These are phyloP conservation scores for Thermophis baileyi DNA, from an alignment of 2,113 vertebrate genomes.

Conservation along the genomic window DNA sequence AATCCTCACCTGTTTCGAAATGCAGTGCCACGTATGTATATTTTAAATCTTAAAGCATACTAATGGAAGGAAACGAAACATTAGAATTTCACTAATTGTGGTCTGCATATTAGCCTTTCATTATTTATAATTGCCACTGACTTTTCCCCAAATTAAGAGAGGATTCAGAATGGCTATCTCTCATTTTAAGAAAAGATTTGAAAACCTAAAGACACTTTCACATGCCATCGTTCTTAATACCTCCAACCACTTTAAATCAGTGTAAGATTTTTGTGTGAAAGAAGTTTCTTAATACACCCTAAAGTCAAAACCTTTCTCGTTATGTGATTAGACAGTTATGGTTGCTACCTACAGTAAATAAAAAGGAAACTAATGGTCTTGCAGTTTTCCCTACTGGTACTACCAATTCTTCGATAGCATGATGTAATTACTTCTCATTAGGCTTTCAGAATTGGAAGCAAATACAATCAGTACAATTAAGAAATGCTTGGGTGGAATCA, in stretches of 20 bases:
- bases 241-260: neutral
- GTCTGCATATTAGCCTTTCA: neutral
- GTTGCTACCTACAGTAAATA: neutral
- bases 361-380: constrained; percentile 36
- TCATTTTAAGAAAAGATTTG: neutral
- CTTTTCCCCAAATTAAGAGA: neutral
- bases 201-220: neutral
- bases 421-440: constrained; percentile 31
- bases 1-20: constrained; percentile 82
- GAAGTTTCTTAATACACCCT: neutral
- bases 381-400: constrained; percentile 38
- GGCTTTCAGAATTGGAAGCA: neutral
- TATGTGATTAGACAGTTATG: neutral
- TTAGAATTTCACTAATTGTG: neutral
- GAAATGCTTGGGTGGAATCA: neutral
- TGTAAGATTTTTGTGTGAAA: neutral
- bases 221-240: neutral
- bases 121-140: neutral
- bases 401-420: constrained; percentile 33
- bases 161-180: neutral
- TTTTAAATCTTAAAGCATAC: neutral
- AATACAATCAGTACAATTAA: neutral
- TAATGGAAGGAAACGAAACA: neutral
- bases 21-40: constrained; percentile 83
- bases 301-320: neutral